A percentile compares a stretch with the other conserved stretches of the same genome.
Conservation (phyloP, 1,140 invertebrate species). For the Drosophila eugracilis region DNA sequence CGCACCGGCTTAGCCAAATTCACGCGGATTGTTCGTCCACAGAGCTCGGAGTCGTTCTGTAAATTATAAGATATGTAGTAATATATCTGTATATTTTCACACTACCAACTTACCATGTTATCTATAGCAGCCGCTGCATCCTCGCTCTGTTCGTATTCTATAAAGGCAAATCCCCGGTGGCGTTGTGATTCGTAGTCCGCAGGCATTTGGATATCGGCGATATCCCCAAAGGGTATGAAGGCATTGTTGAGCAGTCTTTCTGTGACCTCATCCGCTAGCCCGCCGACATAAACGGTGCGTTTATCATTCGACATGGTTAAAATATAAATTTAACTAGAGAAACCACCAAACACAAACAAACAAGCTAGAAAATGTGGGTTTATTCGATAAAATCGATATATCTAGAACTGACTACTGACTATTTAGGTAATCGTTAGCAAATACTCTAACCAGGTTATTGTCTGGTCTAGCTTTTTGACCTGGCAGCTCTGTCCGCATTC, state of each 20-base stretch:
- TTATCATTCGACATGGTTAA: slow-evolving; percentile 87
- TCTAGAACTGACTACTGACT: no score
- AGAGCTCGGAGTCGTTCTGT: slow-evolving; percentile 99
- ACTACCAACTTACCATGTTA: slow-evolving; percentile 93
- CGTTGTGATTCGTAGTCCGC: slow-evolving; percentile 99
- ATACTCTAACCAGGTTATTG: not conserved
- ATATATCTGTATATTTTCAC: not conserved
- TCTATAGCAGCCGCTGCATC: slow-evolving; percentile 99
- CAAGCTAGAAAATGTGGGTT: not conserved
- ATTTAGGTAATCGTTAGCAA: not conserved
- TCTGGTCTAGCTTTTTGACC: not conserved
- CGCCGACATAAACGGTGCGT: slow-evolving; percentile 93
- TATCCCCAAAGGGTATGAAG: slow-evolving; percentile 99
- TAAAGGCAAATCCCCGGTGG: slow-evolving; percentile 98
- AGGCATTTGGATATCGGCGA: slow-evolving; percentile 98
- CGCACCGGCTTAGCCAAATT: slow-evolving; percentile 98
- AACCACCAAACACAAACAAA: not conserved
- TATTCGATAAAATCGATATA: not conserved
- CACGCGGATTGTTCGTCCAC: slow-evolving; percentile 98
- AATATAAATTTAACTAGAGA: not conserved
- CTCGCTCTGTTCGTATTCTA: slow-evolving; percentile 97
- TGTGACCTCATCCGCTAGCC: slow-evolving; percentile 98
- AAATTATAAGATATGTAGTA: not conserved
- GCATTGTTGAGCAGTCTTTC: slow-evolving; percentile 98
- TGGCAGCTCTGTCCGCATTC: not conserved